phyloP scores from a whole-genome alignment of 2,888 invertebrate species.

The Axea sp. region DNA sequence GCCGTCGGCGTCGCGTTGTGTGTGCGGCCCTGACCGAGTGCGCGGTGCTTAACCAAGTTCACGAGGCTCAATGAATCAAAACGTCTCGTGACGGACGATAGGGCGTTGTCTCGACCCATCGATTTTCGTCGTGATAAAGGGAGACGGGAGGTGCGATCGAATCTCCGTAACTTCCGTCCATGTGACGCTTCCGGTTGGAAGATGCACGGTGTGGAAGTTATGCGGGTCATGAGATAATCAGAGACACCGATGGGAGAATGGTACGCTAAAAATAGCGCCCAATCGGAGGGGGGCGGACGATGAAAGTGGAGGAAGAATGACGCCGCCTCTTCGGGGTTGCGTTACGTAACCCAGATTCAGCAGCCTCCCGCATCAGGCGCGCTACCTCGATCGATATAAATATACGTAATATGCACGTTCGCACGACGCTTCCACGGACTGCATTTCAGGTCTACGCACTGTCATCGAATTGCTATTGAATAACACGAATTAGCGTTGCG shows the following conservation, averaged over 20 bases:
- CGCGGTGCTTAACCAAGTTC: slow-evolving; percentile 50
- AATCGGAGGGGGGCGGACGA: too few species aligned
- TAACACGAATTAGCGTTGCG: slow-evolving; percentile 19
- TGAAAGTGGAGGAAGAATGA: background rate
- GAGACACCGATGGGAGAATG: too few species aligned
- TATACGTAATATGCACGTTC: slow-evolving; percentile 44
- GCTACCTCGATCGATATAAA: slow-evolving; percentile 58
- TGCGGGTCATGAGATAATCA: too few species aligned
- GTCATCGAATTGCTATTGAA: slow-evolving; percentile 18
- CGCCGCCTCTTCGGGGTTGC: slow-evolving; percentile 60
- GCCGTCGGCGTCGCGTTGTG: slow-evolving; percentile 7
- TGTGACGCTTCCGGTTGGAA: too few species aligned
- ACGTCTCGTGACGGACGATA: slow-evolving; percentile 47
- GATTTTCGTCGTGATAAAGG: too few species aligned
- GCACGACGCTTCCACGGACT: slow-evolving; percentile 15
- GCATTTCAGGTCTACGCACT: slow-evolving; percentile 28
- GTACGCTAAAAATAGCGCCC: too few species aligned
- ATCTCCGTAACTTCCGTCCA: too few species aligned
- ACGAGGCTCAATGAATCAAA: slow-evolving; percentile 58
- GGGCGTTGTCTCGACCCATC: slow-evolving; percentile 55
- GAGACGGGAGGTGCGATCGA: too few species aligned
- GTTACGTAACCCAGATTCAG: slow-evolving; percentile 75
- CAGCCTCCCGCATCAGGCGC: slow-evolving; percentile 64
- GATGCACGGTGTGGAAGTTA: too few species aligned
- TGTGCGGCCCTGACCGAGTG: slow-evolving; percentile 60